Evolutionary conservation across 2,113 vertebrate genomes (phyloP).

Genomic region (Chitala chitala): DNA sequence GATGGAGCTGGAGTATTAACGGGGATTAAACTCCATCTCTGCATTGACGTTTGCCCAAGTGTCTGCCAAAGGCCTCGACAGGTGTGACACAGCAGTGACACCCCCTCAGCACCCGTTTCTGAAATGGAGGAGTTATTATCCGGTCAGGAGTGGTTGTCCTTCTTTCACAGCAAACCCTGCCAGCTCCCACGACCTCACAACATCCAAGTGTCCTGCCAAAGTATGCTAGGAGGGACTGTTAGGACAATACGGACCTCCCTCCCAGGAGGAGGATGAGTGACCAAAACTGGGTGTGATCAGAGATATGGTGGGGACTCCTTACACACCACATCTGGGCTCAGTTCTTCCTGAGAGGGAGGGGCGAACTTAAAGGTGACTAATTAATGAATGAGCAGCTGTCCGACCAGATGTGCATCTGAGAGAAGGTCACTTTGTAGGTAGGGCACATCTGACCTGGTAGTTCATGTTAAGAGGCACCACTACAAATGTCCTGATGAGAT

Average conservation of each 20-base stretch:
- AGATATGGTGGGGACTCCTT: background rate
- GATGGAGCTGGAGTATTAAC: background rate
- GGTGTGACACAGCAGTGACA: background rate
- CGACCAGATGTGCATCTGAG: background rate
- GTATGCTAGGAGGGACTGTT: background rate
- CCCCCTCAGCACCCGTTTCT: background rate
- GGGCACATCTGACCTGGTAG: background rate
- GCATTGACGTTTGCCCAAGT: background rate
- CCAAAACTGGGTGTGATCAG: background rate
- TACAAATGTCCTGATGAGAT: background rate
- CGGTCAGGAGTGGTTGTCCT: background rate
- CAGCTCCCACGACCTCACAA: background rate
- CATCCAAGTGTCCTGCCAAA: background rate
- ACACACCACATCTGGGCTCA: background rate
- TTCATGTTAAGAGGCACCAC: background rate
- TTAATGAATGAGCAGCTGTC: constrained; percentile 13
- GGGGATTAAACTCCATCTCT: background rate
- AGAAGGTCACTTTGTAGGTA: background rate
- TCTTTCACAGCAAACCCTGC: too few species aligned
- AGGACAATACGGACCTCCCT: background rate
- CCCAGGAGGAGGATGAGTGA: background rate
- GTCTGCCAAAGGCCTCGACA: background rate
- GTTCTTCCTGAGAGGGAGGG: background rate
- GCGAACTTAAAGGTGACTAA: too few species aligned
- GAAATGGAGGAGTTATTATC: background rate